Conservation (phyloP, 2,888 invertebrate genomes). For the Masnerella sp. region DNA sequence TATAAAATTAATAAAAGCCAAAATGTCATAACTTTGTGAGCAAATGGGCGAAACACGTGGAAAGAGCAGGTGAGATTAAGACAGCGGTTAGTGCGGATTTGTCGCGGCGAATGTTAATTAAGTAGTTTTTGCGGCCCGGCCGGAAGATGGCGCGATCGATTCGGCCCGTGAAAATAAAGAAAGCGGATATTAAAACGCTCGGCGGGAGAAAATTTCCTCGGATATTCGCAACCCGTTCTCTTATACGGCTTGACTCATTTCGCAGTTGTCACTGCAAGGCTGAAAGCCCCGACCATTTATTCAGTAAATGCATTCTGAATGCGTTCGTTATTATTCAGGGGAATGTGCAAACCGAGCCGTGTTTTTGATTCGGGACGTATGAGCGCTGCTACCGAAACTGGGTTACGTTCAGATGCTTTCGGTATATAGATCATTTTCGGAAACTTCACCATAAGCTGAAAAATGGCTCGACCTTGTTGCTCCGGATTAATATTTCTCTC, state of each 20-base stretch:
- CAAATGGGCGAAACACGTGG: too few species aligned
- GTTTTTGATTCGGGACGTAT: slow-evolving; percentile 40
- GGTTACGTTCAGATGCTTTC: slow-evolving; percentile 23
- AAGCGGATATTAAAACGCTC: slow-evolving; percentile 68
- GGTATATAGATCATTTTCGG: slow-evolving; percentile 40
- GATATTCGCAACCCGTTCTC: slow-evolving; percentile 20
- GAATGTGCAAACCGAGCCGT: slow-evolving; percentile 15
- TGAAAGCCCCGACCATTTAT: slow-evolving; percentile 65
- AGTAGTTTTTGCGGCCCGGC: slow-evolving; percentile 1
- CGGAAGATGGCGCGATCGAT: slow-evolving; percentile 24
- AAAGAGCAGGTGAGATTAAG: too few species aligned
- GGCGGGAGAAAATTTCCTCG: slow-evolving; percentile 72
- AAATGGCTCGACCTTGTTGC: background rate
- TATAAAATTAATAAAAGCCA: too few species aligned
- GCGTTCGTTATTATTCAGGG: slow-evolving; percentile 65
- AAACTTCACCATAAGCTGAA: slow-evolving; percentile 13
- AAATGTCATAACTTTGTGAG: too few species aligned
- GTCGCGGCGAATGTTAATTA: slow-evolving; percentile 19
- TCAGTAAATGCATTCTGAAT: slow-evolving; percentile 69
- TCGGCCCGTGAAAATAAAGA: slow-evolving; percentile 10
- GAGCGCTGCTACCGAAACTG: slow-evolving; percentile 3
- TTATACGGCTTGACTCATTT: slow-evolving; percentile 29
- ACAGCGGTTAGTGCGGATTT: too few species aligned
- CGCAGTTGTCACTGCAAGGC: slow-evolving; percentile 59
- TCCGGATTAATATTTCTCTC: too few species aligned